Percentiles rank a stretch among this genome's conserved stretches.
phyloP scores from a whole-genome alignment of 2,113 vertebrate genomes.

The Sinocyclocheilus grahami region DNA sequence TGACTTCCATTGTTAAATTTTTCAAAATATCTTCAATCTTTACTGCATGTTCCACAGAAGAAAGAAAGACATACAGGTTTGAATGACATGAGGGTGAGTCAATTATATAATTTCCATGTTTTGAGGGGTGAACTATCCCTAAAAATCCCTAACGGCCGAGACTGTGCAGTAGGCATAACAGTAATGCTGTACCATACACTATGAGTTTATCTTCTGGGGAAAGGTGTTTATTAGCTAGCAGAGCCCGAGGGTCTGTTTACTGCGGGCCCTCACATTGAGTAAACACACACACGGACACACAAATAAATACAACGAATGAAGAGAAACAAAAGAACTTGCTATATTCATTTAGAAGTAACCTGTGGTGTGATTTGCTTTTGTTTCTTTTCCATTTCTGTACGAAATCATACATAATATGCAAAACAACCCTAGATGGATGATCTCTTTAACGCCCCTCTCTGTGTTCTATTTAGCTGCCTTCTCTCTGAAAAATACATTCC shows the following conservation, averaged over 20 bases:
- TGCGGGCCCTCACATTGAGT: constrained; percentile 26
- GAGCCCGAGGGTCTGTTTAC: constrained; percentile 40
- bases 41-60: not conserved
- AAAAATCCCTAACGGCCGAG: not conserved
- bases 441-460: not conserved
- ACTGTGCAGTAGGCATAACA: not conserved
- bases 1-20: not conserved
- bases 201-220: constrained; percentile 25
- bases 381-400: not conserved
- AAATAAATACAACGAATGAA: constrained; percentile 4
- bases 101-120: not conserved
- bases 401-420: constrained; percentile 13
- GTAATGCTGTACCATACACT: not conserved
- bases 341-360: constrained; percentile 8
- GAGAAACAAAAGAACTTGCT: not conserved
- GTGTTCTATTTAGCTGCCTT: constrained; percentile 24
- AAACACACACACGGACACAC: not conserved
- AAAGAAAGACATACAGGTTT: not conserved
- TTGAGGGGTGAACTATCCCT: not conserved
- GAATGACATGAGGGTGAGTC: not conserved
- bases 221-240: constrained; percentile 51
- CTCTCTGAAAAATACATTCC: not conserved
- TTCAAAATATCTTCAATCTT: not conserved
- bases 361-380: not conserved
- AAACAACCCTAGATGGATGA: not conserved